A percentile compares a stretch with the other conserved stretches of the same genome.
These are phyloP conservation scores for Channa argus DNA, from an alignment of 2,113 vertebrate genomes.

Conservation along the genomic window DNA sequence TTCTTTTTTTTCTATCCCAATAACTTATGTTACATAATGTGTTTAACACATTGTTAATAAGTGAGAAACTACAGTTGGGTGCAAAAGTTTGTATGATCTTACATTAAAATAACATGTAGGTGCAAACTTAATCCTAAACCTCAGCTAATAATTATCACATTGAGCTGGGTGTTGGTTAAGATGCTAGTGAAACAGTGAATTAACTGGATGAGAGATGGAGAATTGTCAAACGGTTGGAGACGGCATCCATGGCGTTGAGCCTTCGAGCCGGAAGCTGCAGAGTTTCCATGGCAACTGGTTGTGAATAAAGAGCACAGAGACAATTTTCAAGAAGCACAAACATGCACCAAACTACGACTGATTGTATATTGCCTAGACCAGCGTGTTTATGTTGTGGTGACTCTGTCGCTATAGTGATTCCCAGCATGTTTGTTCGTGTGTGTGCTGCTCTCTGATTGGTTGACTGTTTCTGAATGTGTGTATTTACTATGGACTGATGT, in stretches of 20 bases:
- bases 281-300: slow-evolving; percentile 33
- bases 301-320: slow-evolving; percentile 25
- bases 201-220: too few relatives aligned
- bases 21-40: too few relatives aligned
- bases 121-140: too few relatives aligned
- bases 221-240: too few relatives aligned
- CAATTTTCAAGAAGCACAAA: slow-evolving; percentile 34
- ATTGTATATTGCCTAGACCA: slow-evolving; percentile 45
- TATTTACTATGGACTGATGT: slow-evolving; percentile 17
- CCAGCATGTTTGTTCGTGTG: slow-evolving; percentile 58
- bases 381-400: slow-evolving; percentile 44
- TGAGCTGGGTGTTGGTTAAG: too few relatives aligned
- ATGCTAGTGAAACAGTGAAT: too few relatives aligned
- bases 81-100: too few relatives aligned
- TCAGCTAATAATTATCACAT: too few relatives aligned
- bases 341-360: slow-evolving; percentile 6
- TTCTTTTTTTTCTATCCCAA: too few relatives aligned
- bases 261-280: background rate
- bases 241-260: background rate
- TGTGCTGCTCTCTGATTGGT: slow-evolving; percentile 57
- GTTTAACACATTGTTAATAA: too few relatives aligned
- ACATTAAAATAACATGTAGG: too few relatives aligned
- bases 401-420: slow-evolving; percentile 57
- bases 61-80: too few relatives aligned
- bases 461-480: slow-evolving; percentile 26